Evolutionary conservation across 1,140 invertebrate genomes (phyloP), one percentile per base, ranked within the genome.

Genomic region (Diorhabda carinulata): DNA sequence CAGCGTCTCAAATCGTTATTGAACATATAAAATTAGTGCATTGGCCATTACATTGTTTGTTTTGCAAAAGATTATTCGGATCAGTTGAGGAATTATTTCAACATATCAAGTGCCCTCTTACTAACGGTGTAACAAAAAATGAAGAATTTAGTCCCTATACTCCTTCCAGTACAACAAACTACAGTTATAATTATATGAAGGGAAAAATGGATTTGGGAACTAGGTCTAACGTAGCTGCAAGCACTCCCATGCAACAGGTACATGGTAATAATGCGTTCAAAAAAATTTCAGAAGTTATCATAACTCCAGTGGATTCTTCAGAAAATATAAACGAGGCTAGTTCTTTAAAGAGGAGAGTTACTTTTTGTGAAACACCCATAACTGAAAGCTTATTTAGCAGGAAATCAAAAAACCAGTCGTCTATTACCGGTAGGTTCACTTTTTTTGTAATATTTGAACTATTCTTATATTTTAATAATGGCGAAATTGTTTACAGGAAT

Each of bases 241-340:
- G 74, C 57, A 77, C 76, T 7, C 76, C 76, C 4, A 70, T 77
- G 68, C 72, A 74, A 47, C 74, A 65, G 62, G 56, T 65, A n/a
- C 68, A 73, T 52, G 56, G 61, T 10, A 57, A 64, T 61, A 4
- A 8, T 2, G n/a, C 60, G 10, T 71, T 71, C 45, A 61, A 70
- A 43, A 70, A 69, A 61, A 70, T 60, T 58, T 70, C 67, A 10
- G 10, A 72, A 8, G 72, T 72, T 43, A 63, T 61, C 56, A 64
- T 74, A 43, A 75, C 76, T 5, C 74, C 74, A 9, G 71, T 71
- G 10, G 72, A 76, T 63, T 57, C 57, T 52, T 52, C 47, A 8
- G 47, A 2, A n/a, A 4, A 63, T 8, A 63, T 63, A 57, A 57
- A 7, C 40, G 61, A 68, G 9, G 8, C 5, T 57, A n/a, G n/a